Evolutionary conservation across 2,797 vertebrate species (phyloP), one percentile per base, ranked within the genome.

Genomic region (Catamblyrhynchus diadema): DNA sequence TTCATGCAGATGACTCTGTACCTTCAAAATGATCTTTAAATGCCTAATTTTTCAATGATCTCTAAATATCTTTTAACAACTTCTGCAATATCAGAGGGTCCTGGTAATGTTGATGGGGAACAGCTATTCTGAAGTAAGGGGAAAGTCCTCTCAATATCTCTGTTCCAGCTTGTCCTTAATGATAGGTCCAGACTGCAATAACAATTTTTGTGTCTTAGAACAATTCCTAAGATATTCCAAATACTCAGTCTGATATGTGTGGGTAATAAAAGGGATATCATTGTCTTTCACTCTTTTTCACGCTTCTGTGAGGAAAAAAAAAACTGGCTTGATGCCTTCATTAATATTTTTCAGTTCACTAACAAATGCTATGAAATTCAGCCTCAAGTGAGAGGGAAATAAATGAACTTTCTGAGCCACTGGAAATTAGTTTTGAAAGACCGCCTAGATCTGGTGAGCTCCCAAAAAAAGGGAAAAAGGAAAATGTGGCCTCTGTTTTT

Each of bases 341-440:
- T 93, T 84, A 95, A 64, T 94, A 91, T 94, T 95, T 86, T 87
- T 48, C 28, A 93, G 93, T 78, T 67, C 88, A 95, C 78, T 82
- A 85, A 67, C n/a, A 88, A 14, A 56, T 5, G 11, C 27, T 64
- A 60, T 50, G 51, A 93, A 94, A 85, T 78, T 33, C 25, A 88
- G 67, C 61, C 79, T 93, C 28, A 59, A 73, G 47, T 28, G 13
- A 77, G 64, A 90, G 25, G 22, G 25, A 65, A 93, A 94, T 81
- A 75, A 91, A 95, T 30, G 6, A 94, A 92, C 27, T 85, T 97
- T 75, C 70, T 92, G 39, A 96, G 79, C 27, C 42, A 83, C 18
- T 44, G 37, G 50, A 39, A 96, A 81, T 79, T 47, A 88, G n/a
- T 75, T 93, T 67, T 90, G 79, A 87, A 96, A 91, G 53, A 77